Evolutionary conservation across 2,113 vertebrate genomes (phyloP), one percentile per base, ranked within the genome.

Genomic region (Sterna hirundo): DNA sequence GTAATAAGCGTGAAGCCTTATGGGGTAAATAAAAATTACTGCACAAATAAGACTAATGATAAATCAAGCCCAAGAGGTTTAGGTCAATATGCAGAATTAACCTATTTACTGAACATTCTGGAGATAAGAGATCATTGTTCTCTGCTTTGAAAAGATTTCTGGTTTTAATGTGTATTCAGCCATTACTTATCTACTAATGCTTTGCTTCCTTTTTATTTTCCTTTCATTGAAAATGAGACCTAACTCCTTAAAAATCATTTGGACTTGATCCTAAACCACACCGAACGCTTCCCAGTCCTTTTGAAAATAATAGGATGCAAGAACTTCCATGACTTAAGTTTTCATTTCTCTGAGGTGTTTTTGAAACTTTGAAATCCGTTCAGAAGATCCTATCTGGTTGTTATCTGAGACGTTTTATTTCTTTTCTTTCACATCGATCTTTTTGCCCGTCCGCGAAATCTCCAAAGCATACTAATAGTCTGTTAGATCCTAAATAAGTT

Each of bases 171-270:
- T 23, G 74, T 88, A 68, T 75, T 92, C 72, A 91, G 34, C 58
- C 55, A 36, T 84, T 81, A 82, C 88, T 93, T 95, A 94, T 69
- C 97, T 94, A 27, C 77, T 94, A 87, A 87, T 85, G 68, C 14
- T 87, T 92, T 87, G 77, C 91, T 96, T 96, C 96, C 95, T 95
- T 89, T 94, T 89, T 94, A 75, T 95, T 96, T 96, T 95, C 90
- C 95, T 93, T 96, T 89, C 62, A 95, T 95, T 95, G 94, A 96
- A 96, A 95, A 91, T 79, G 77, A 82, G 83, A 61, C 32, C 38
- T 64, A 93, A 82, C 23, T 82, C n/a, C 52, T 92, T 95, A 46
- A 86, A 95, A 94, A 64, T 68, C 70, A 78, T 93, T 96, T 95
- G 95, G 97, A 96, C 77, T 91, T 46, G 49, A 65, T 94, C 95